These are phyloP conservation scores for Ridgeia piscesae DNA, from an alignment of 1,140 invertebrate species.

Conservation along the genomic window DNA sequence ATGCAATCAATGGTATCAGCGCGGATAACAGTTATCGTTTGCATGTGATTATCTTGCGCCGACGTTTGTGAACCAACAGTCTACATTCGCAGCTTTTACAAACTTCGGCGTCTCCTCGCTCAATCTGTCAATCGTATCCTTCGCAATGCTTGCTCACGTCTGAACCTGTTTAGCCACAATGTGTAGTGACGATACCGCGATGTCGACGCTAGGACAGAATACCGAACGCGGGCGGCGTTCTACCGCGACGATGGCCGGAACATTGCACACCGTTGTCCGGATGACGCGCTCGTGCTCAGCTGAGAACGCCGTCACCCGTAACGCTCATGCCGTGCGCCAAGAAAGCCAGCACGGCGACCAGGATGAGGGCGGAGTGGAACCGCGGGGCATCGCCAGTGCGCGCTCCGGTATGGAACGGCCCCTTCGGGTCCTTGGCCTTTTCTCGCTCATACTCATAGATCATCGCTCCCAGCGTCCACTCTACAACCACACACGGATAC, in stretches of 20 bases:
- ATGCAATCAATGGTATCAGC: not conserved
- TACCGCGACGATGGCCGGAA: not conserved
- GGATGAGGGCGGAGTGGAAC: not conserved
- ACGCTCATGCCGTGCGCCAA: not conserved
- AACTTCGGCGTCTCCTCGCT: not conserved
- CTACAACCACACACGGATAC: not conserved
- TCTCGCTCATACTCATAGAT: conserved; percentile 9
- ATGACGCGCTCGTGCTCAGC: not conserved
- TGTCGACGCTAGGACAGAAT: too few relatives aligned
- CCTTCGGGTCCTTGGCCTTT: not conserved
- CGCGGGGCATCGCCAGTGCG: not conserved
- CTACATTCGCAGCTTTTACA: not conserved
- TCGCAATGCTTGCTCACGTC: too few relatives aligned
- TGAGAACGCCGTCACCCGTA: not conserved
- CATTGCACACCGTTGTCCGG: not conserved
- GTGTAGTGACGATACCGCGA: too few relatives aligned
- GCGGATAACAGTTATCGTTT: not conserved
- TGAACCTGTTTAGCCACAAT: too few relatives aligned
- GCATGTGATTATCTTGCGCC: not conserved
- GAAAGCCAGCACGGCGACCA: not conserved
- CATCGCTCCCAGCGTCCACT: not conserved
- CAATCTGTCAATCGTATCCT: not conserved
- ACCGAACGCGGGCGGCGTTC: too few relatives aligned
- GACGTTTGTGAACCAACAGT: not conserved
- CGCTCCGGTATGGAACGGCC: not conserved